A percentile compares a stretch with the other conserved stretches of the same genome.
These are phyloP conservation scores for Lepidochrysops patricia DNA, from an alignment of 2,888 invertebrate genomes.

Conservation along the genomic window DNA sequence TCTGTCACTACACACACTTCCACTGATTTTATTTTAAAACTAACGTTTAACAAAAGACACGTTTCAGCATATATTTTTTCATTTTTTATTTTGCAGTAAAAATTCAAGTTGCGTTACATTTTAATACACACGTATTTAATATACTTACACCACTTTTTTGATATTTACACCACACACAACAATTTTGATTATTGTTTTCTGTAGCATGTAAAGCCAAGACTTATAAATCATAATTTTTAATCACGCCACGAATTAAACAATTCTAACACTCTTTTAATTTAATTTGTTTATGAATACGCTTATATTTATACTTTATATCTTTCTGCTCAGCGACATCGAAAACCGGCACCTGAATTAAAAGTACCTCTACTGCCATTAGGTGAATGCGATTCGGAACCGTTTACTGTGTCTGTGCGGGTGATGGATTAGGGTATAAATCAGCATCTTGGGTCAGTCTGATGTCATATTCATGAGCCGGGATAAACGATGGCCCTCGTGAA, in stretches of 20 bases:
- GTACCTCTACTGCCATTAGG: neutral
- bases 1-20: neutral
- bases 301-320: too few relatives aligned
- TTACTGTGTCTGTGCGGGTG: slow-evolving; percentile 34
- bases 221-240: too few relatives aligned
- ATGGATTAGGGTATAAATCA: slow-evolving; percentile 63
- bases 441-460: slow-evolving; percentile 52
- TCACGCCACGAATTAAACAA: too few relatives aligned
- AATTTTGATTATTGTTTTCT: neutral
- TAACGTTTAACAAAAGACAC: too few relatives aligned
- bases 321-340: too few relatives aligned
- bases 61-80: neutral
- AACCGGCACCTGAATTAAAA: neutral
- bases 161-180: neutral
- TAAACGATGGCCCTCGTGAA: slow-evolving; percentile 29
- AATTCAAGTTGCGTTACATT: neutral
- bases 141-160: neutral
- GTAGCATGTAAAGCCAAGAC: too few relatives aligned
- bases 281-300: too few relatives aligned
- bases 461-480: slow-evolving; percentile 62
- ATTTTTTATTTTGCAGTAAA: neutral
- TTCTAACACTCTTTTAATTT: too few relatives aligned
- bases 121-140: neutral
- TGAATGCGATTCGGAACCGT: slow-evolving; percentile 14
- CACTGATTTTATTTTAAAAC: too few relatives aligned